Evolutionary conservation across 1,140 invertebrate species (phyloP).

Genomic region (Whitmania pigra): DNA sequence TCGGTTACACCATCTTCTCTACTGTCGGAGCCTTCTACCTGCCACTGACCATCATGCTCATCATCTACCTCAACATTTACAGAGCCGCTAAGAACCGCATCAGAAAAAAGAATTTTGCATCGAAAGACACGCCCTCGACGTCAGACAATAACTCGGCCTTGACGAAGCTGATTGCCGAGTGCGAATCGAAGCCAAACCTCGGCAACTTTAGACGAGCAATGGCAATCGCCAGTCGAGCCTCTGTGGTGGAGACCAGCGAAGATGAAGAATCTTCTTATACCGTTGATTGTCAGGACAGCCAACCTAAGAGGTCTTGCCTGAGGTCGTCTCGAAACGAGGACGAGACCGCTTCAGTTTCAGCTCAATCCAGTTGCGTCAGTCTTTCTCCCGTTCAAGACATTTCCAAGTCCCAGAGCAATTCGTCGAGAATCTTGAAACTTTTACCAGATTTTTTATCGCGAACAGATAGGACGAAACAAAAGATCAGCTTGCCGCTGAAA

Average conservation of each 20-base stretch:
- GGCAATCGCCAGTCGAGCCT: no score
- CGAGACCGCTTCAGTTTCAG: no score
- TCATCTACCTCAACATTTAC: slow-evolving; percentile 41
- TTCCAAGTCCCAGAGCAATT: no score
- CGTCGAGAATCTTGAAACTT: no score
- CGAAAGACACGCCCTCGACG: background rate
- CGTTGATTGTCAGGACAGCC: background rate
- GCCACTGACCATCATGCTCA: slow-evolving; percentile 39
- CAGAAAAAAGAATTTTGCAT: slow-evolving; percentile 25
- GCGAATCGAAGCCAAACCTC: background rate
- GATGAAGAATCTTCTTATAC: background rate
- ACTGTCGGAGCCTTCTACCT: slow-evolving; percentile 42
- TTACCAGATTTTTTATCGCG: no score
- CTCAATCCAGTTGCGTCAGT: no score
- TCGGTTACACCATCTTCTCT: slow-evolving; percentile 39
- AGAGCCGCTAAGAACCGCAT: slow-evolving; percentile 36
- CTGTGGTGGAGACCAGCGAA: background rate
- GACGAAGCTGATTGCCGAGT: background rate
- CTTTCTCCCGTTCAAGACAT: no score
- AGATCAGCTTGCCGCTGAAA: no score
- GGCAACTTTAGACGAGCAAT: background rate
- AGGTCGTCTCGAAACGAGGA: no score
- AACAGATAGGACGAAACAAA: no score
- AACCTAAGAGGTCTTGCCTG: no score
- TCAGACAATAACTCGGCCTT: background rate